These are phyloP conservation scores for Vimba vimba DNA, from an alignment of 2,113 vertebrate genomes.

Conservation along the genomic window DNA sequence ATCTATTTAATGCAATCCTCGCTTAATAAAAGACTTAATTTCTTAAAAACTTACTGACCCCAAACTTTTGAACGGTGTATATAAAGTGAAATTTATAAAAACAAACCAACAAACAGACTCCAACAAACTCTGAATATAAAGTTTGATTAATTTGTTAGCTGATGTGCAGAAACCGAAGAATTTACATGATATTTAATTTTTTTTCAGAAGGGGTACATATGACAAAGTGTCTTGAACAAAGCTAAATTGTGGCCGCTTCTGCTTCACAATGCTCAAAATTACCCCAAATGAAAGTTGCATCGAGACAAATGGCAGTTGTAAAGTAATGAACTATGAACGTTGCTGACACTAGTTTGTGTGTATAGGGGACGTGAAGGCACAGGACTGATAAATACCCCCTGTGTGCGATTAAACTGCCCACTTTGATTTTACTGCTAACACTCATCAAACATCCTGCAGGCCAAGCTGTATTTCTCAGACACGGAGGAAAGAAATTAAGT, in stretches of 20 bases:
- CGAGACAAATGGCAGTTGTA: slow-evolving; percentile 60
- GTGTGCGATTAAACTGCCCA: slow-evolving; percentile 66
- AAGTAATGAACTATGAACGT: slow-evolving; percentile 69
- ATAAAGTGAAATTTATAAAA: neutral
- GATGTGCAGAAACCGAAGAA: neutral
- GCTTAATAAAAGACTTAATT: too few species aligned
- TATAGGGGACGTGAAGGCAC: slow-evolving; percentile 24
- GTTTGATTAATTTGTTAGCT: slow-evolving; percentile 4
- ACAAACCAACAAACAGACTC: neutral
- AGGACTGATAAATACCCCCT: slow-evolving; percentile 64
- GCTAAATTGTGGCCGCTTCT: neutral
- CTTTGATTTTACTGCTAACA: slow-evolving; percentile 48
- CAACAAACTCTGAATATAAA: neutral
- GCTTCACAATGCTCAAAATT: slow-evolving; percentile 37
- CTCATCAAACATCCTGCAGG: slow-evolving; percentile 46
- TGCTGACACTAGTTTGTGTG: slow-evolving; percentile 43
- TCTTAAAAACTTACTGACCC: neutral
- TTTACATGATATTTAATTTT: neutral
- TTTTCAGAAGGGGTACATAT: neutral
- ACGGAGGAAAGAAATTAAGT: slow-evolving; percentile 64
- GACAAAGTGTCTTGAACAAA: slow-evolving; percentile 9
- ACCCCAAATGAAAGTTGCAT: slow-evolving; percentile 53
- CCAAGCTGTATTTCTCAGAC: slow-evolving; percentile 59
- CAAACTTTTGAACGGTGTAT: neutral
- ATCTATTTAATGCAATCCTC: too few species aligned